Conservation (phyloP, 2,888 invertebrate genomes). For the Serripes groenlandicus region DNA sequence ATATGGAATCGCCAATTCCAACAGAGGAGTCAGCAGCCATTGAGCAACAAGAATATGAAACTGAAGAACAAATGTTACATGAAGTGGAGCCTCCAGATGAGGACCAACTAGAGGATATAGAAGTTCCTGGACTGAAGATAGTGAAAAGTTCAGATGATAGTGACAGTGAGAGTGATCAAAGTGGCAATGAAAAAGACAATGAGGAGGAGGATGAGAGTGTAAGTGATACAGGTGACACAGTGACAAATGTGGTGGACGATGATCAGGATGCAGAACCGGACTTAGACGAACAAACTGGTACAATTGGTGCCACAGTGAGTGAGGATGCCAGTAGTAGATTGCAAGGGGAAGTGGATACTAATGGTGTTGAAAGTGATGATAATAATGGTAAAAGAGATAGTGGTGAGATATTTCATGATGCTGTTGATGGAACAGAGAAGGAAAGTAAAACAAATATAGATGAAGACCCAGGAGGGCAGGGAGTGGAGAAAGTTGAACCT, state of each 20-base stretch:
- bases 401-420: constrained; percentile 64
- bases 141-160: constrained; percentile 44
- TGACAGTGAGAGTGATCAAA: constrained; percentile 38
- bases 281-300: constrained; percentile 14
- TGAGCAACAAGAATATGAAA: constrained; percentile 53
- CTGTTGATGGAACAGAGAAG: constrained; percentile 35
- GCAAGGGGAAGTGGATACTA: constrained; percentile 30
- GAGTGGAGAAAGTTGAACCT: not conserved
- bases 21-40: constrained; percentile 16
- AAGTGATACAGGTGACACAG: constrained; percentile 39
- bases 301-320: constrained; percentile 9
- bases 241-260: constrained; percentile 29
- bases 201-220: constrained; percentile 26
- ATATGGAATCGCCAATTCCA: constrained; percentile 32
- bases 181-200: constrained; percentile 39
- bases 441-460: constrained; percentile 28
- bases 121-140: constrained; percentile 50
- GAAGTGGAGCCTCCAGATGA: constrained; percentile 73
- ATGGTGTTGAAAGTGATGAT: constrained; percentile 42
- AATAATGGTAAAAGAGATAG: constrained; percentile 46
- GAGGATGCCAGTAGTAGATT: constrained; percentile 25
- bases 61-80: constrained; percentile 58
- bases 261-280: constrained; percentile 28
- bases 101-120: constrained; percentile 67
- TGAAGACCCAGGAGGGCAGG: constrained; percentile 50